Conservation (phyloP, 2,888 invertebrate genomes). For the Eupsilia transversa region DNA sequence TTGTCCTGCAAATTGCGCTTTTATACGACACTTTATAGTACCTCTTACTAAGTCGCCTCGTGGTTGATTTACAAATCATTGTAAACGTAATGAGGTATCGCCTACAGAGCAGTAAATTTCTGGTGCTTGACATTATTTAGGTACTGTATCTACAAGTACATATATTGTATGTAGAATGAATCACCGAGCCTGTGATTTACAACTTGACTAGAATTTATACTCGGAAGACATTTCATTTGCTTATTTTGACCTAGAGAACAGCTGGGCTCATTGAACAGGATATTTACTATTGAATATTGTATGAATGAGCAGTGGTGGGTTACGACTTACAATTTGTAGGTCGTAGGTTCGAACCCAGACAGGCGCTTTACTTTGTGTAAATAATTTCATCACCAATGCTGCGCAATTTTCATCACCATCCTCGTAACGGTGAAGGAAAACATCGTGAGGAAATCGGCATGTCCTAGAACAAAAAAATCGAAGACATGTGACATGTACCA, state of each 20-base stretch:
- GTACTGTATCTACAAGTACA: slow-evolving; percentile 25
- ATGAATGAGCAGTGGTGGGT: no score
- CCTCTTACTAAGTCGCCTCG: slow-evolving; percentile 43
- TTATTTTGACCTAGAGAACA: slow-evolving; percentile 50
- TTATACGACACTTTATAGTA: slow-evolving; percentile 45
- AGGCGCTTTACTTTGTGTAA: no score
- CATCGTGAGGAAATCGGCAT: no score
- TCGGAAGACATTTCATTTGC: slow-evolving; percentile 55
- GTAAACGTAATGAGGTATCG: slow-evolving; percentile 60
- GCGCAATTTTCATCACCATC: no score
- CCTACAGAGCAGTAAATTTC: slow-evolving; percentile 47
- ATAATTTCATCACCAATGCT: no score
- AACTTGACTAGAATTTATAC: slow-evolving; percentile 51
- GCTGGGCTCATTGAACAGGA: slow-evolving; percentile 5
- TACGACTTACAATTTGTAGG: no score
- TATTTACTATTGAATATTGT: background rate
- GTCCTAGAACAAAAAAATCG: no score
- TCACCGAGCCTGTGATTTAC: slow-evolving; percentile 49
- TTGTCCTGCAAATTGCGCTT: slow-evolving; percentile 61
- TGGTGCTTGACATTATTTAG: slow-evolving; percentile 48
- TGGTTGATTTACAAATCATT: slow-evolving; percentile 66
- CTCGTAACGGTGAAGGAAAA: no score
- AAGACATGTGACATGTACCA: no score
- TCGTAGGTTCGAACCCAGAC: no score
- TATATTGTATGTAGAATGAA: slow-evolving; percentile 51